phyloP scores from a whole-genome alignment of 2,888 invertebrate genomes.

The Lasiommata megera region DNA sequence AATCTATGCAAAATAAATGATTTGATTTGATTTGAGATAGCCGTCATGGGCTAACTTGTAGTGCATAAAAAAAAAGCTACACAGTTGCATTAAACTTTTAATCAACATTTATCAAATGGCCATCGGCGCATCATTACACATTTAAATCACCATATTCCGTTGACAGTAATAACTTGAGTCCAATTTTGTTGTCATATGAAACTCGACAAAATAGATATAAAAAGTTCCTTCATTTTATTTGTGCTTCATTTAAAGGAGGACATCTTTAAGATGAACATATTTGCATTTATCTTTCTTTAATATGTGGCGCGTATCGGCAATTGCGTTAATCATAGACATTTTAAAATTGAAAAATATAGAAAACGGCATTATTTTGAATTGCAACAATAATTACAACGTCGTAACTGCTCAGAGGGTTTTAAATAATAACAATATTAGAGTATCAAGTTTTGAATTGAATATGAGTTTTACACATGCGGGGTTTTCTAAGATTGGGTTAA shows the following conservation, averaged over 20 bases:
- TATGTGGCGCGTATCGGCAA: slow-evolving; percentile 33
- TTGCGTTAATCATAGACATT: slow-evolving; percentile 46
- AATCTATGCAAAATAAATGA: no score
- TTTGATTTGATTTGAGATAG: no score
- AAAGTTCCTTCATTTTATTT: slow-evolving; percentile 21
- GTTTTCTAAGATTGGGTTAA: slow-evolving; percentile 47
- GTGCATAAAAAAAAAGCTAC: no score
- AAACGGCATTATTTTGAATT: slow-evolving; percentile 50
- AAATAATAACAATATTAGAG: slow-evolving; percentile 39
- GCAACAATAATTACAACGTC: slow-evolving; percentile 38
- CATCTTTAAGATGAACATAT: slow-evolving; percentile 17
- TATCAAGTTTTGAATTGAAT: slow-evolving; percentile 33
- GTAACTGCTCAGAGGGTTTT: slow-evolving; percentile 46
- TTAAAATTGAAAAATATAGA: slow-evolving; percentile 54
- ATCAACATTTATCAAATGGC: slow-evolving; percentile 4
- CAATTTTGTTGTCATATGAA: slow-evolving; percentile 49
- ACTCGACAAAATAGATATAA: slow-evolving; percentile 30
- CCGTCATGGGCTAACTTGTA: no score
- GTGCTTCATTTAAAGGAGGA: background rate
- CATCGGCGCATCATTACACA: slow-evolving; percentile 24
- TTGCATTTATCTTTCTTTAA: slow-evolving; percentile 25
- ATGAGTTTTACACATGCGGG: slow-evolving; percentile 28
- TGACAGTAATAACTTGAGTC: slow-evolving; percentile 52
- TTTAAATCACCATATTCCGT: slow-evolving; percentile 39
- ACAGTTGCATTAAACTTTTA: slow-evolving; percentile 1